A percentile compares a stretch with the other conserved stretches of the same genome.
Evolutionary conservation across 2,888 invertebrate genomes (phyloP).

Genomic region (Capitulum mitella): DNA sequence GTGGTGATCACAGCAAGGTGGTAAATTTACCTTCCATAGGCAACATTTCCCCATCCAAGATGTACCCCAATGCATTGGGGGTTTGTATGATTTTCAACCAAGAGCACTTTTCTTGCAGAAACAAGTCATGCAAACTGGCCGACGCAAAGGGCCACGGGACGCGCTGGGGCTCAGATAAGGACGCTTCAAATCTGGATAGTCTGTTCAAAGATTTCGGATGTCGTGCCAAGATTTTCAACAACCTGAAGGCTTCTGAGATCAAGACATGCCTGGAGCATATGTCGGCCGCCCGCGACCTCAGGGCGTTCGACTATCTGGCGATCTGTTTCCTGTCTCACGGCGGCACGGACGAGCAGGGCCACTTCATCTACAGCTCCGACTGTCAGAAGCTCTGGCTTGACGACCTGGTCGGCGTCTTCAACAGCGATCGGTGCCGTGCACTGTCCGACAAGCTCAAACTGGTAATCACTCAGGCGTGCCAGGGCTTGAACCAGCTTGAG

Average conservation of each 20-base stretch:
- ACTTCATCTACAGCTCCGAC: constrained; percentile 10
- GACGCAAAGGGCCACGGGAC: not conserved
- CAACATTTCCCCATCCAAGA: not conserved
- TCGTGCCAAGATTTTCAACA: not conserved
- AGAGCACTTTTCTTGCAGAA: not conserved
- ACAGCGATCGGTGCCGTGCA: not conserved
- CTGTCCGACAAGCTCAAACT: not conserved
- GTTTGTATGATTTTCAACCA: not conserved
- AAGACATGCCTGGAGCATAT: not conserved
- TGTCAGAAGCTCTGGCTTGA: not conserved
- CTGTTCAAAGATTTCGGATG: not conserved
- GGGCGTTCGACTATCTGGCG: not conserved
- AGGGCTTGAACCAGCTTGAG: not conserved
- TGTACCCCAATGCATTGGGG: not conserved
- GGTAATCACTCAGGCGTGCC: not conserved
- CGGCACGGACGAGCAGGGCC: not conserved
- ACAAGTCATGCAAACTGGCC: not conserved
- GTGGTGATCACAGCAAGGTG: not conserved
- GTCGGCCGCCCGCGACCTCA: not conserved
- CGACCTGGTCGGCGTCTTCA: not conserved
- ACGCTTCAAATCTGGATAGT: not conserved
- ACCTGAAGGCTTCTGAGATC: not conserved
- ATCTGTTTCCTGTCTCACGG: not conserved
- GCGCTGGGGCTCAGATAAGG: not conserved
- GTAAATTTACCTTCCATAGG: not conserved